A percentile compares a stretch with the other conserved stretches of the same genome.
These are phyloP conservation scores for Chondrosia reniformis DNA, from an alignment of 37 sponge, comb jelly and placozoan genomes.

Conservation along the genomic window DNA sequence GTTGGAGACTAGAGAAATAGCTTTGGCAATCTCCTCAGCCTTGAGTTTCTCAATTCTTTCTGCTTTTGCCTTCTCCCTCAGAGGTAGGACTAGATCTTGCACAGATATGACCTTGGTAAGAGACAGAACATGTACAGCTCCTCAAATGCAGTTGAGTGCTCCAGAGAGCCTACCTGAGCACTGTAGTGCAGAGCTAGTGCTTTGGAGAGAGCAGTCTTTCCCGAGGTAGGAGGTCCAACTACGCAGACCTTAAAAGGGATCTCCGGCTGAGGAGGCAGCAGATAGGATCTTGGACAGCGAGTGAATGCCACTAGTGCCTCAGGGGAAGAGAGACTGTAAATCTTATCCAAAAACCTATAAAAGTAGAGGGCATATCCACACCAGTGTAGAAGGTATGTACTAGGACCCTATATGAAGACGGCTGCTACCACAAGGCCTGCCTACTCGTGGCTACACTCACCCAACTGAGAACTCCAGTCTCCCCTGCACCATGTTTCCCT, in stretches of 20 bases:
- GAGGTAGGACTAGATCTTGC: not conserved
- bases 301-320: constrained; percentile 75
- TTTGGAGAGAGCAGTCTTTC: constrained; percentile 68
- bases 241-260: constrained; percentile 91
- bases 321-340: constrained; percentile 90
- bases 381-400: too few species aligned
- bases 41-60: constrained; percentile 25
- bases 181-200: constrained; percentile 75
- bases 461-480: constrained; percentile 77
- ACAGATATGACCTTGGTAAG: not conserved
- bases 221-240: constrained; percentile 86
- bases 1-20: constrained; percentile 1
- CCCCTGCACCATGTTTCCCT: constrained; percentile 80
- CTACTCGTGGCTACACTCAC: constrained; percentile 35
- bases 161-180: constrained; percentile 77
- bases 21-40: constrained; percentile 1
- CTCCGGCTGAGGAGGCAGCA: constrained; percentile 84
- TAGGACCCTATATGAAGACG: too few species aligned
- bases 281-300: constrained; percentile 65
- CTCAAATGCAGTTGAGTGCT: too few species aligned
- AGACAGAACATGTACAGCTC: too few species aligned
- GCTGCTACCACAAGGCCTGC: too few species aligned
- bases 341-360: constrained; percentile 84
- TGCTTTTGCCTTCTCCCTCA: constrained; percentile 12
- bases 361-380: too few species aligned